phyloP scores from a whole-genome alignment of 2,888 invertebrate genomes.

The Hirtodrosophila duncani region DNA sequence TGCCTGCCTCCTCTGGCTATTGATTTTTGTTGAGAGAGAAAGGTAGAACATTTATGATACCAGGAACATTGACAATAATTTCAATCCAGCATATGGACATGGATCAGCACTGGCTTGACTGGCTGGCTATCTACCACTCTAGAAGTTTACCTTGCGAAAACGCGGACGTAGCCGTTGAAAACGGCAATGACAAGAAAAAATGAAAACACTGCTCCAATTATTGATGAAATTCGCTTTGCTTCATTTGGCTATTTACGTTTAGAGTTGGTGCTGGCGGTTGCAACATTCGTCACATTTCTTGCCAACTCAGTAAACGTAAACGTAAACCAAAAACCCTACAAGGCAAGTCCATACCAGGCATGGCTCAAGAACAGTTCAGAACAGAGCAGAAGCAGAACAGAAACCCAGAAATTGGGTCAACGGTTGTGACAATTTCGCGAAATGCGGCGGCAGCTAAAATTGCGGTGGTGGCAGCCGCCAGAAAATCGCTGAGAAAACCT shows the following conservation, averaged over 20 bases:
- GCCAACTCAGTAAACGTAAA: slow-evolving; percentile 56
- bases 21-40: no score
- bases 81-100: no score
- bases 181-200: not conserved
- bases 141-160: slow-evolving; percentile 27
- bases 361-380: slow-evolving; percentile 1
- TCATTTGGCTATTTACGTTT: slow-evolving; percentile 11
- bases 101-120: no score
- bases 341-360: slow-evolving; percentile 1
- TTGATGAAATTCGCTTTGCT: slow-evolving; percentile 34
- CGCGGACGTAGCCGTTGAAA: slow-evolving; percentile 25
- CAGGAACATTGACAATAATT: no score
- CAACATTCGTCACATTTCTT: slow-evolving; percentile 63
- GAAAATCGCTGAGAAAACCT: slow-evolving; percentile 39
- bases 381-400: not conserved
- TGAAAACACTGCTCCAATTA: slow-evolving; percentile 56
- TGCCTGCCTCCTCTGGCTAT: no score
- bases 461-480: slow-evolving; percentile 1
- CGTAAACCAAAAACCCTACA: slow-evolving; percentile 23
- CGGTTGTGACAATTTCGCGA: slow-evolving; percentile 50
- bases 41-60: no score
- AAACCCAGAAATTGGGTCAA: slow-evolving; percentile 51
- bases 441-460: slow-evolving; percentile 51
- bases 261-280: slow-evolving; percentile 34
- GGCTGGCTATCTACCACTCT: not conserved